Evolutionary conservation across 2,888 invertebrate species (phyloP).

Genomic region (Dryadula phaetusa): DNA sequence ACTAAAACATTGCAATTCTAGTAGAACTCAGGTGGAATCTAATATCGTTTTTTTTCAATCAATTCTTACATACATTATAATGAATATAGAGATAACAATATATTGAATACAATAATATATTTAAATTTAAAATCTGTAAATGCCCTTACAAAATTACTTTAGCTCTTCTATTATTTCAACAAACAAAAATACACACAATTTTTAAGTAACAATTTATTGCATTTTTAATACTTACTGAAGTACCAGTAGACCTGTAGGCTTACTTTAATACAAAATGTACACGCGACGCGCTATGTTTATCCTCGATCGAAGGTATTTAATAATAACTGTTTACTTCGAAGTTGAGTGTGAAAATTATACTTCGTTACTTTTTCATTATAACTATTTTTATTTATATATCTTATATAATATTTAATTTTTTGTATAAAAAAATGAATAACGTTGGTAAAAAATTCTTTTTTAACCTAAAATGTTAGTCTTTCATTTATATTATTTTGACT

Average conservation of each 20-base stretch:
- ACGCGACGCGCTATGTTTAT: slow-evolving; percentile 52
- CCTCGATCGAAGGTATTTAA: slow-evolving; percentile 35
- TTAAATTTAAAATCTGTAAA: no score
- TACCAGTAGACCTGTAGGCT: slow-evolving; percentile 5
- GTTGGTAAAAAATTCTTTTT: no score
- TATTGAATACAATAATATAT: no score
- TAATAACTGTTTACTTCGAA: slow-evolving; percentile 33
- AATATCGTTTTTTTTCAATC: no score
- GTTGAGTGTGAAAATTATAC: slow-evolving; percentile 19
- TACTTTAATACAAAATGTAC: slow-evolving; percentile 57
- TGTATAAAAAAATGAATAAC: no score
- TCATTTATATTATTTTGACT: no score
- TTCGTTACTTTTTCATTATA: background rate
- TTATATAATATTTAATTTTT: background rate
- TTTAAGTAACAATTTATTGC: slow-evolving; percentile 67
- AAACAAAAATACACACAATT: slow-evolving; percentile 33
- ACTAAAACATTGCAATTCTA: no score
- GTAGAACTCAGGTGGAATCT: no score
- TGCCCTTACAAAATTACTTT: no score
- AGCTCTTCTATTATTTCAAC: background rate
- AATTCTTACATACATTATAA: no score
- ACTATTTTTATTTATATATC: background rate
- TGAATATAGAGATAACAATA: no score
- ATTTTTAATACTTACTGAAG: slow-evolving; percentile 61
- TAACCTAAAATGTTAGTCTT: no score